Conservation (phyloP, 2,888 invertebrate species). For the Syrphus vitripennis region DNA sequence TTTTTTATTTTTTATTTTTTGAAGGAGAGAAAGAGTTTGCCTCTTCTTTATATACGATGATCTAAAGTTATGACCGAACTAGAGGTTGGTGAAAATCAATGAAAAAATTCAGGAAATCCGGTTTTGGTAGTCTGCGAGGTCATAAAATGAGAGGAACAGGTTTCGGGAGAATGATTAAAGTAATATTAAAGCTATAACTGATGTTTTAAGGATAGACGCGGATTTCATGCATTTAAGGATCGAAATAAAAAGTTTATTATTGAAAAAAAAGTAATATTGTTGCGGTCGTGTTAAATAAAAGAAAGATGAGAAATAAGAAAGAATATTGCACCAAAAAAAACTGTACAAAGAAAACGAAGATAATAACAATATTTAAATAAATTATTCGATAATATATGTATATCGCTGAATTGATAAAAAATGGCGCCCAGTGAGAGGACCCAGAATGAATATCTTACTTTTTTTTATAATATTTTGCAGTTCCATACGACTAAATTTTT, state of each 20-base stretch:
- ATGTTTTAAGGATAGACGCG: not conserved
- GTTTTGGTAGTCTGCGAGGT: not conserved
- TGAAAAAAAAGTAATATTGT: no score
- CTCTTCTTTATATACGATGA: conserved; percentile 6
- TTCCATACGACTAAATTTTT: no score
- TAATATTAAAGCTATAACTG: not conserved
- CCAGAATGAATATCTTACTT: no score
- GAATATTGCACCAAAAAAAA: no score
- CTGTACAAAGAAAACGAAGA: no score
- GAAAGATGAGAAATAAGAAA: no score
- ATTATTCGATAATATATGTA: no score
- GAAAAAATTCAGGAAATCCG: not conserved
- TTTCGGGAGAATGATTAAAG: not conserved
- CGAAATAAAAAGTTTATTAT: not conserved
- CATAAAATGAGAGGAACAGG: not conserved
- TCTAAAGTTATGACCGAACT: not conserved
- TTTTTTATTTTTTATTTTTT: not conserved
- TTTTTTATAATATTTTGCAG: no score
- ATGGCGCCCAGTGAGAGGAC: no score
- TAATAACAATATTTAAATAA: no score
- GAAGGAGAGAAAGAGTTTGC: not conserved
- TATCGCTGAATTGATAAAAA: no score
- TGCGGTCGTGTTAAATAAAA: no score
- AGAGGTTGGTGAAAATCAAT: not conserved
- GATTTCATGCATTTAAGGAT: not conserved